Percentiles rank a stretch among this genome's conserved stretches.
phyloP scores from a whole-genome alignment of 2,888 invertebrate genomes.

The Griposia aprilina region DNA sequence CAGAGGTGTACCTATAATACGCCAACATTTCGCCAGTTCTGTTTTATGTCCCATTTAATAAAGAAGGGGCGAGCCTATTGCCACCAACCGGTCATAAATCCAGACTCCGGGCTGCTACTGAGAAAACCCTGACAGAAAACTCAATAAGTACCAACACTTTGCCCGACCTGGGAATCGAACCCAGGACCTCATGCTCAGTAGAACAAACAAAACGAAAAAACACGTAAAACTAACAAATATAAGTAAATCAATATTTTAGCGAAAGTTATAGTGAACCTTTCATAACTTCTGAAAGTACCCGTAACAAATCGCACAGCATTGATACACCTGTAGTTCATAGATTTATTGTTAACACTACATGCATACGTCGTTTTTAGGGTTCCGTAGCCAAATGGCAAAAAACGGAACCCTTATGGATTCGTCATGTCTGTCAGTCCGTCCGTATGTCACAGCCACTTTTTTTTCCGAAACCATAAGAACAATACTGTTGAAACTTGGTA shows the following conservation, averaged over 20 bases:
- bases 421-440: too few species aligned
- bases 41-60: background rate
- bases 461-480: too few species aligned
- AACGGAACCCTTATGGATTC: too few species aligned
- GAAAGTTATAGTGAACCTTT: background rate
- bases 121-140: background rate
- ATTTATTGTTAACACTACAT: constrained; percentile 16
- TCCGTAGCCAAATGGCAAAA: too few species aligned
- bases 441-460: too few species aligned
- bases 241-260: background rate
- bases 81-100: background rate
- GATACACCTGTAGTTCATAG: constrained; percentile 7
- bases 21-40: too few species aligned
- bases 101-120: background rate
- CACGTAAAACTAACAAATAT: background rate
- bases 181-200: background rate
- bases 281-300: background rate
- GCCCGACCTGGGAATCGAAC: background rate
- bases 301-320: constrained; percentile 9
- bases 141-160: background rate
- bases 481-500: too few species aligned
- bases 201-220: background rate
- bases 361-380: constrained; percentile 4
- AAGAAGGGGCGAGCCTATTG: background rate
- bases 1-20: background rate